Evolutionary conservation across 2,113 vertebrate genomes (phyloP).

Genomic region (Oceanites oceanicus): DNA sequence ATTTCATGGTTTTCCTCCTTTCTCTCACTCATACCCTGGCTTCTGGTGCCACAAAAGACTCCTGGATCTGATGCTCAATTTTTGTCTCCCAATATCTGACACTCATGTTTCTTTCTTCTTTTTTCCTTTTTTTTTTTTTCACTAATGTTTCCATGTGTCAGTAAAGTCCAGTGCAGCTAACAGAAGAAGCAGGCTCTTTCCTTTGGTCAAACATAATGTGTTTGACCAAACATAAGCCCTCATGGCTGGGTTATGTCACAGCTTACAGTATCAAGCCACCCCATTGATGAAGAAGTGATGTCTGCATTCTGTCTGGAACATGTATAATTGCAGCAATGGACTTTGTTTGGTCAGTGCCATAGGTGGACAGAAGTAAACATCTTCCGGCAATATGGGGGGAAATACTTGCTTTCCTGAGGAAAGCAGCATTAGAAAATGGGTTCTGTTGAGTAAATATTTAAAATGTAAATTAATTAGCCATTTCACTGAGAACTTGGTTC

Average conservation of each 20-base stretch:
- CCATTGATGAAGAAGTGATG: neutral
- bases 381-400: neutral
- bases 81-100: neutral
- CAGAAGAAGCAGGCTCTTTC: neutral
- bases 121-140: too few relatives aligned
- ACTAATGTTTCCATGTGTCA: neutral
- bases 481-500: neutral
- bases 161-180: neutral
- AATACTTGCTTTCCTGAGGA: neutral
- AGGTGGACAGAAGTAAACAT: neutral
- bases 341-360: neutral
- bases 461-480: neutral
- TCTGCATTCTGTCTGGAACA: neutral
- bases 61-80: neutral
- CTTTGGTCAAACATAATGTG: neutral
- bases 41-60: neutral
- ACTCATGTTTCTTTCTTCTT: neutral
- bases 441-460: neutral
- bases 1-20: neutral
- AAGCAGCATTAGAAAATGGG: neutral
- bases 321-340: neutral
- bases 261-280: neutral
- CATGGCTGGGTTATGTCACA: neutral
- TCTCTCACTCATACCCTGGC: neutral
- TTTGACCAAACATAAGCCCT: neutral